Base-by-base conservation (phyloP, 2,797 vertebrate species). In the Pseudochaenichthys georgianus region DNA sequence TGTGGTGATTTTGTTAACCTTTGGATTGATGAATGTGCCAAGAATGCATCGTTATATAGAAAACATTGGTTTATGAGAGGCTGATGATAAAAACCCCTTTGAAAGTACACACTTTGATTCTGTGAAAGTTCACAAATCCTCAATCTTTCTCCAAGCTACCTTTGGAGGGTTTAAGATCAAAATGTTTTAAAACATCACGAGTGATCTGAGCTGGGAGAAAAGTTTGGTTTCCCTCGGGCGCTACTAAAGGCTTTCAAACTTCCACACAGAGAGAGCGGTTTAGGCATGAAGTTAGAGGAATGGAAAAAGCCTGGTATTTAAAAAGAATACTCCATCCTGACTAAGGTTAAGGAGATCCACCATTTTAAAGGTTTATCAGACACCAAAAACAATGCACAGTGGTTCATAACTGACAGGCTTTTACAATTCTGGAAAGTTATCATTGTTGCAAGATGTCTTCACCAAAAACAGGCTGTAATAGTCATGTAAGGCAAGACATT, bases 21-120 rank as follows among this genome's bases (percentile, higher is more conserved):
- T 51, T 87, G 43, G 42, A 58, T 85, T 90, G 81, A 88, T 80
- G 80, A 80, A 75, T 73, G 70, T 54, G 47, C 53, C 47, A 80
- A 83, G 80, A 85, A 80, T 64, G 68, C 9, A 1, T 65, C 62
- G 77, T 81, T 80, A 53, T 1, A 47, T 53, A 47, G 57, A 70
- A 80, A 41, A 71, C 48, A 46, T 80, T 67, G 2, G 64, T 80
- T 77, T 73, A 73, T 16, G 48, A 77, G 66, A 60, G 50, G 77
- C 47, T 42, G 65, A 66, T 66, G 45, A 77, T 66, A 63, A 65
- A 51, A 70, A 70, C 50, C 47, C 10, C 23, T 70, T 61, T 64
- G 42, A 78, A 61, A 59, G 31, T 51, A 0, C 28, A 13, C 10
- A 9, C 23, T 64, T 46, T 71, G 43, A 74, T 54, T 75, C 59